Percentiles rank a stretch among this genome's conserved stretches.
Evolutionary conservation across 2,113 vertebrate species (phyloP).

Genomic region (Pygoscelis adeliae): DNA sequence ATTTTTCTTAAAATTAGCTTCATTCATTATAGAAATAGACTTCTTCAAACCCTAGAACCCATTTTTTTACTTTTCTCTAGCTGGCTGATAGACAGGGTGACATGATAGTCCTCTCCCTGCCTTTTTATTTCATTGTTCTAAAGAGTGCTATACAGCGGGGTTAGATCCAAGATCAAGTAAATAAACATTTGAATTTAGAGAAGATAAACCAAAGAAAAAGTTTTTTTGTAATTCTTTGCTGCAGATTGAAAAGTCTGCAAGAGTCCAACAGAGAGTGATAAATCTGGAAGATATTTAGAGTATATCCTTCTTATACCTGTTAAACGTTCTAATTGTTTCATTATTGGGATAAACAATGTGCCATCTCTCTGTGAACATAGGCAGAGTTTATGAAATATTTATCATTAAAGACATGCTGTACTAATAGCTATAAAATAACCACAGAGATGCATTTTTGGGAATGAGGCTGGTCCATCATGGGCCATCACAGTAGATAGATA

Average conservation of each 20-base stretch:
- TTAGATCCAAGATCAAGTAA: background rate
- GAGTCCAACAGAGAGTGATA: background rate
- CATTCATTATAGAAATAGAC: background rate
- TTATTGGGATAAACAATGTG: constrained; percentile 5
- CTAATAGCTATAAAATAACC: background rate
- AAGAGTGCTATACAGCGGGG: background rate
- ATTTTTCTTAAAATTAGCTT: background rate
- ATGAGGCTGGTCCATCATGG: background rate
- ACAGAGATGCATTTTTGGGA: background rate
- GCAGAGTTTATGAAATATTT: background rate
- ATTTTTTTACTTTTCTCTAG: background rate
- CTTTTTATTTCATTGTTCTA: background rate
- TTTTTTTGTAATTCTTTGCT: background rate
- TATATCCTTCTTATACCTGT: background rate
- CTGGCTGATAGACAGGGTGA: background rate
- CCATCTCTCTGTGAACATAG: background rate
- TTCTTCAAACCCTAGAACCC: background rate
- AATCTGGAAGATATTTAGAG: background rate
- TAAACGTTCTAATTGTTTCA: background rate
- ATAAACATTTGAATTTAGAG: background rate
- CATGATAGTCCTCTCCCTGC: background rate
- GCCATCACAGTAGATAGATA: constrained; percentile 5
- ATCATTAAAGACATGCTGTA: background rate
- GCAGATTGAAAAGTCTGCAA: background rate
- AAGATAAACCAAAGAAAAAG: background rate